phyloP scores from a whole-genome alignment of 1,140 invertebrate species.

The Drosophila virilis region DNA sequence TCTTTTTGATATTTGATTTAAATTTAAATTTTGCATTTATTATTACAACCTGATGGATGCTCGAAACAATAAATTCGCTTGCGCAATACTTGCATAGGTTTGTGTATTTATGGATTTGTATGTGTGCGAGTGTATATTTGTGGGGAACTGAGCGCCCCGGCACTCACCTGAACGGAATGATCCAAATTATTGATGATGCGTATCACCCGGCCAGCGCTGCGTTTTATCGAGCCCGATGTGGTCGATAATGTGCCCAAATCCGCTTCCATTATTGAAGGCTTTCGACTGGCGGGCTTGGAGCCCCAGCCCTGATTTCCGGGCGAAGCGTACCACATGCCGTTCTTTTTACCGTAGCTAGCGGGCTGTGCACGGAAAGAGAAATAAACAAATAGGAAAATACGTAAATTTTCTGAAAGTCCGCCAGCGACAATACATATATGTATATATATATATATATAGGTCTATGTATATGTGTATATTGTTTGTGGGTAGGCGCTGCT shows the following conservation, averaged over 20 bases:
- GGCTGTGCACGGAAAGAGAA: conserved; percentile 85
- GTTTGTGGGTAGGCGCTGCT: conserved; percentile 32
- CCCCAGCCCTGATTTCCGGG: conserved; percentile 86
- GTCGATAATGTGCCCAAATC: conserved; percentile 88
- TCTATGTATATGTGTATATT: conserved; percentile 19
- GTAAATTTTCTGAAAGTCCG: conserved; percentile 57
- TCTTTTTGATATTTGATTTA: background rate
- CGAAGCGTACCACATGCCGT: conserved; percentile 92
- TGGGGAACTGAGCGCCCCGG: background rate
- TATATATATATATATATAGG: background rate
- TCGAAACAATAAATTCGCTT: conserved; percentile 59
- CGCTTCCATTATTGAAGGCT: conserved; percentile 90
- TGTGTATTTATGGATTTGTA: background rate
- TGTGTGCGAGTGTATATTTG: background rate
- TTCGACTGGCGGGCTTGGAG: conserved; percentile 86
- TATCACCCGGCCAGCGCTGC: conserved; percentile 93
- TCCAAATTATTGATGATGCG: conserved; percentile 96
- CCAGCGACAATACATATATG: conserved; percentile 34
- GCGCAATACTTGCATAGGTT: background rate
- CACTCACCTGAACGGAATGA: conserved; percentile 92
- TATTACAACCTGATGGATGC: conserved; percentile 30
- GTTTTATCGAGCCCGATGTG: conserved; percentile 88
- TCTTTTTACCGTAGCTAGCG: conserved; percentile 94
- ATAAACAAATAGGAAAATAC: conserved; percentile 73
- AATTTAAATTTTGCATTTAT: background rate